Percentiles rank a stretch among this genome's conserved stretches.
phyloP scores from a whole-genome alignment of 2,888 invertebrate genomes.

The Autographa gamma region DNA sequence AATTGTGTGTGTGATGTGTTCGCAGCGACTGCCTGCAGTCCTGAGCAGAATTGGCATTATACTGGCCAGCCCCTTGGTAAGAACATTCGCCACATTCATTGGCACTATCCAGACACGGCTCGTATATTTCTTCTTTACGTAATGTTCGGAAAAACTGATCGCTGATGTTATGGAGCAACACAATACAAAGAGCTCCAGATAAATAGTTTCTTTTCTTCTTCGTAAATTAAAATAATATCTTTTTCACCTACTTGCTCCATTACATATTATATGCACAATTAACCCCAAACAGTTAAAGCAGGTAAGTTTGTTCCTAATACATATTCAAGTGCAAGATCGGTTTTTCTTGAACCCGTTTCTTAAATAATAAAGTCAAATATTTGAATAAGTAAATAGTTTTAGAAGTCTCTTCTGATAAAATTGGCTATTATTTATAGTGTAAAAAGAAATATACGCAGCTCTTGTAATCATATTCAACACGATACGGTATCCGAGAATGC shows the following conservation, averaged over 20 bases:
- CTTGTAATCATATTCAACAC: conserved; percentile 63
- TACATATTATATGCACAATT: background rate
- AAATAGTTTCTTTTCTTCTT: background rate
- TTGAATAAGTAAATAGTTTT: background rate
- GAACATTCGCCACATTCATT: conserved; percentile 88
- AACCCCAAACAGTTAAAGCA: conserved; percentile 10
- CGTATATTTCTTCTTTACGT: conserved; percentile 76
- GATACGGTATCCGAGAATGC: conserved; percentile 59
- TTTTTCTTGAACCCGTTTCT: conserved; percentile 23
- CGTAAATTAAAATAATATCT: background rate
- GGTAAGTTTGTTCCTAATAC: conserved; percentile 35
- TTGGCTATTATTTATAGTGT: background rate
- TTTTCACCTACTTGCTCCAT: background rate
- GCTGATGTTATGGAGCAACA: background rate
- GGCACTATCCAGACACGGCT: conserved; percentile 84
- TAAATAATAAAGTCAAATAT: background rate
- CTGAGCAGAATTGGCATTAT: conserved; percentile 98
- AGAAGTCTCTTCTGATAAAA: background rate
- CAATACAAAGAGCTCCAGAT: background rate
- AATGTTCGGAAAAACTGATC: conserved; percentile 35
- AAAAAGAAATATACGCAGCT: conserved; percentile 56
- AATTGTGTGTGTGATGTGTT: conserved; percentile 91
- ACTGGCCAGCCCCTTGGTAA: conserved; percentile 98
- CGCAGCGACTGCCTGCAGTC: conserved; percentile 98
- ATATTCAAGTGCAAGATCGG: conserved; percentile 18